Evolutionary conservation across 1,140 invertebrate genomes (phyloP).

Genomic region (Lasioglossum albipes): DNA sequence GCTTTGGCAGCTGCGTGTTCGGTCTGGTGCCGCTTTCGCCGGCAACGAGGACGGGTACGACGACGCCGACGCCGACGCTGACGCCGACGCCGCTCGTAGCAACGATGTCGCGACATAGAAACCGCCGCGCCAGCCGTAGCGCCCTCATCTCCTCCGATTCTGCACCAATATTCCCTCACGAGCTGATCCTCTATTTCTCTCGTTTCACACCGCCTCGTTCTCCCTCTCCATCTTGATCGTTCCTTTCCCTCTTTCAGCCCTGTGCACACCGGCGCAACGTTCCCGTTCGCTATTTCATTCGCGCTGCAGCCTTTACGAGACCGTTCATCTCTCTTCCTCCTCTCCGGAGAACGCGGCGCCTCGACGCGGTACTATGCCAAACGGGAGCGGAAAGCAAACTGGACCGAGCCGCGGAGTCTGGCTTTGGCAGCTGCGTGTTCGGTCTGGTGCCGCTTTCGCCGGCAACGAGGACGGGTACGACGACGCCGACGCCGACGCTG

Average conservation of each 20-base stretch:
- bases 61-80: conserved; percentile 55
- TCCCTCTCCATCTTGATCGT: neutral
- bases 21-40: conserved; percentile 59
- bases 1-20: conserved; percentile 55
- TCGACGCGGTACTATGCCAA: conserved; percentile 46
- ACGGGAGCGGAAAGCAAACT: conserved; percentile 61
- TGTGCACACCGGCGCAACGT: neutral
- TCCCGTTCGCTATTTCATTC: conserved; percentile 16
- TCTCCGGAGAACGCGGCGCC: conserved; percentile 6
- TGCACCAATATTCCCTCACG: conserved; percentile 53
- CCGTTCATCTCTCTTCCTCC: neutral
- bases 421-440: conserved; percentile 55
- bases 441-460: conserved; percentile 59
- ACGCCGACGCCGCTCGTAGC: conserved; percentile 67
- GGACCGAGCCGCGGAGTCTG: conserved; percentile 61
- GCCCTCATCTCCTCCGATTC: conserved; percentile 61
- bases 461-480: conserved; percentile 54
- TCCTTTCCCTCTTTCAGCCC: conserved; percentile 19
- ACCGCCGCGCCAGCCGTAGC: conserved; percentile 49
- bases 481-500: conserved; percentile 55
- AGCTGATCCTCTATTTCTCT: conserved; percentile 41
- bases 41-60: conserved; percentile 54
- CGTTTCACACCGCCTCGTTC: conserved; percentile 19
- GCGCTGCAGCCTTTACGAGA: conserved; percentile 29
- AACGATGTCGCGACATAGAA: conserved; percentile 68